Conservation (phyloP, 2,113 vertebrate species). For the Maccullochella peelii region DNA sequence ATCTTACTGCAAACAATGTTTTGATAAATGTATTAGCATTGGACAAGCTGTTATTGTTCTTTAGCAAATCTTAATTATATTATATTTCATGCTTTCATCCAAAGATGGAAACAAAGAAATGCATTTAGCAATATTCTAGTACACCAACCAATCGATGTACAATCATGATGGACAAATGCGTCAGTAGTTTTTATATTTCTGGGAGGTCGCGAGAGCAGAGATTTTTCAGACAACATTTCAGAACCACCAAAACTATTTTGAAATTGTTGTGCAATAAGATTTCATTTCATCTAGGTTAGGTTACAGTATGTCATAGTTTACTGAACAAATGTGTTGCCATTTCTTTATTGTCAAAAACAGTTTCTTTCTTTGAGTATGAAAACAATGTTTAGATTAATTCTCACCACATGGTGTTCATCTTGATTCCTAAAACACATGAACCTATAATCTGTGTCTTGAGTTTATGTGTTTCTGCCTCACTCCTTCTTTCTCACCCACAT, state of each 20-base stretch:
- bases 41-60: constrained; percentile 13
- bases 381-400: neutral
- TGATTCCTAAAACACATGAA: neutral
- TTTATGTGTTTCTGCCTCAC: neutral
- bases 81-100: constrained; percentile 28
- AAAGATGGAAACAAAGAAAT: constrained; percentile 36
- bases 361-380: neutral
- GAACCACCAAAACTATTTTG: constrained; percentile 23
- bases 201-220: neutral
- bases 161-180: neutral
- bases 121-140: constrained; percentile 5
- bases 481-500: constrained; percentile 10
- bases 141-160: neutral
- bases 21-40: neutral
- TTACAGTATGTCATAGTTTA: neutral
- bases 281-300: neutral
- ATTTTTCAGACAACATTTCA: constrained; percentile 7
- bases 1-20: neutral
- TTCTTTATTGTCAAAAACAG: neutral
- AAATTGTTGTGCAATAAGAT: constrained; percentile 4
- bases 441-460: neutral
- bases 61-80: neutral
- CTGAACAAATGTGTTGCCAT: neutral
- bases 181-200: constrained; percentile 3
- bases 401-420: constrained; percentile 9